A percentile compares a stretch with the other conserved stretches of the same genome.
Evolutionary conservation across 2,888 invertebrate species (phyloP).

Genomic region (Drosophila eohydei): DNA sequence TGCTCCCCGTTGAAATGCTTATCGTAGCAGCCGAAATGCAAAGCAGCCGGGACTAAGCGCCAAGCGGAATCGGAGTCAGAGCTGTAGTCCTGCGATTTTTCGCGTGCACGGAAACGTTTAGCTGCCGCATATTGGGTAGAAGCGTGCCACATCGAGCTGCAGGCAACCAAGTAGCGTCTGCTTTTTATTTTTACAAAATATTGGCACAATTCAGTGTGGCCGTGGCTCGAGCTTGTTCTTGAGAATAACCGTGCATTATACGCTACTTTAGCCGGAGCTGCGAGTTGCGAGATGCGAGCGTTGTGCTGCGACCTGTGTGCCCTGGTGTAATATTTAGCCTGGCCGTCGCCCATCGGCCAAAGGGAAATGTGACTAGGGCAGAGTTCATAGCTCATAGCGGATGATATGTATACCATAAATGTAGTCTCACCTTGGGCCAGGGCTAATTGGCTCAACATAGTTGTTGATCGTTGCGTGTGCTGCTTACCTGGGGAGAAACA

Average conservation of each 20-base stretch:
- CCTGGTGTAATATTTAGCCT: constrained; percentile 29
- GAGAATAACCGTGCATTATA: constrained; percentile 64
- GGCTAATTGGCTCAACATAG: constrained; percentile 45
- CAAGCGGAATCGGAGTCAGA: constrained; percentile 5
- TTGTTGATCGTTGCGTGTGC: constrained; percentile 35
- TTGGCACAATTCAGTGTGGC: constrained; percentile 61
- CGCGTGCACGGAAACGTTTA: constrained; percentile 79
- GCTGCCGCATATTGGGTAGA: constrained; percentile 70
- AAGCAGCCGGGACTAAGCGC: constrained; percentile 38
- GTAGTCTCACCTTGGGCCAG: constrained; percentile 43
- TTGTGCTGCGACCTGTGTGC: constrained; percentile 9
- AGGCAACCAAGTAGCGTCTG: constrained; percentile 60
- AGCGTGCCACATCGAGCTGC: constrained; percentile 40
- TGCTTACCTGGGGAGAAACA: constrained; percentile 42
- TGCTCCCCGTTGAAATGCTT: background rate
- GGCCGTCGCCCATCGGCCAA: background rate
- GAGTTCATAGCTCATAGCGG: constrained; percentile 8
- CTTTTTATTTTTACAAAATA: constrained; percentile 77
- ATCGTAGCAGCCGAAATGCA: constrained; percentile 37
- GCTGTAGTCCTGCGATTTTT: constrained; percentile 44
- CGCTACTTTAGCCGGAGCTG: constrained; percentile 48
- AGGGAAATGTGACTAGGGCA: constrained; percentile 22
- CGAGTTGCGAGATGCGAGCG: constrained; percentile 8
- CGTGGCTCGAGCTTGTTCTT: constrained; percentile 35
- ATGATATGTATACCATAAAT: constrained; percentile 36